phyloP scores from a whole-genome alignment of 2,888 invertebrate genomes.

The Pammene aurita region DNA sequence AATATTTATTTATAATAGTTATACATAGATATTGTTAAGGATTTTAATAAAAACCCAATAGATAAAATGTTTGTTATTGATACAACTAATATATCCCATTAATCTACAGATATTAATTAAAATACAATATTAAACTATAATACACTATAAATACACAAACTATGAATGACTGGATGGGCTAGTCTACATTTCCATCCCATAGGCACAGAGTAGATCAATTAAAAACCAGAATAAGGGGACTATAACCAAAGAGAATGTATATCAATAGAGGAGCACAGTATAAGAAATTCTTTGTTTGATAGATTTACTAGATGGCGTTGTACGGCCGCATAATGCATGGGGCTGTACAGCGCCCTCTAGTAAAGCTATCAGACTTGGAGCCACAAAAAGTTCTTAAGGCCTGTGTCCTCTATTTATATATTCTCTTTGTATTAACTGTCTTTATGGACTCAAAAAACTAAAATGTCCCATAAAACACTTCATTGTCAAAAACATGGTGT shows the following conservation, averaged over 20 bases:
- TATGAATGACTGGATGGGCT: conserved; percentile 41
- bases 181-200: conserved; percentile 15
- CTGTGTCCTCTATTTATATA: no score
- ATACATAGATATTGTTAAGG: conserved; percentile 74
- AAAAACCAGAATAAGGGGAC: not conserved
- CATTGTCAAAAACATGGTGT: not conserved
- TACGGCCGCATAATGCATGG: no score
- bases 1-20: conserved; percentile 70
- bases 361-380: no score
- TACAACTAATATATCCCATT: conserved; percentile 45
- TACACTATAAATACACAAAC: conserved; percentile 25
- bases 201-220: conserved; percentile 1
- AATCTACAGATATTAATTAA: conserved; percentile 29
- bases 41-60: conserved; percentile 75
- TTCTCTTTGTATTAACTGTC: no score
- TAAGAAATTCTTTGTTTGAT: not conserved
- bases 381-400: no score
- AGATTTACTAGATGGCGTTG: no score
- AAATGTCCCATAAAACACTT: no score
- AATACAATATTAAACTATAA: conserved; percentile 35
- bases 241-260: no score
- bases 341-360: no score
- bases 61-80: conserved; percentile 58
- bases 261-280: not conserved
- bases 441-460: no score